phyloP scores from a whole-genome alignment of 2,113 vertebrate genomes.

The Synchiropus splendidus region DNA sequence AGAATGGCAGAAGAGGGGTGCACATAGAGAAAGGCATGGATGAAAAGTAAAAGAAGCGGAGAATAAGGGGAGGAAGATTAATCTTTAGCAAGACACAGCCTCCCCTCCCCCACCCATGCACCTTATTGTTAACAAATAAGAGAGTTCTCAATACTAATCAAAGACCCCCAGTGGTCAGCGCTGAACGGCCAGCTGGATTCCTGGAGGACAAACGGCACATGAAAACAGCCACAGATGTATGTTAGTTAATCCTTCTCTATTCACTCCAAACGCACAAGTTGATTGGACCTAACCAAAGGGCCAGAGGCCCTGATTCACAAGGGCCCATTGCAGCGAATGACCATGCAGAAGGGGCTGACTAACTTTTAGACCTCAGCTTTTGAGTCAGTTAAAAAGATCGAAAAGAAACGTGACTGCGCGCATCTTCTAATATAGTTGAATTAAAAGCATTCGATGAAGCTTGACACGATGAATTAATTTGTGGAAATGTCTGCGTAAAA shows the following conservation, averaged over 20 bases:
- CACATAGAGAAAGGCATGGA: conserved; percentile 49
- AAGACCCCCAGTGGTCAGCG: conserved; percentile 60
- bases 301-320: conserved; percentile 20
- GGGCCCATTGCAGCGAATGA: conserved; percentile 20
- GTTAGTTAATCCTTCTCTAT: conserved; percentile 50
- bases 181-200: conserved; percentile 55
- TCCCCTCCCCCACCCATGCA: conserved; percentile 41
- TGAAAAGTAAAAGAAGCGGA: conserved; percentile 43
- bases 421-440: too few relatives aligned
- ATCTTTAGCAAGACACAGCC: conserved; percentile 57
- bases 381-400: conserved; percentile 7
- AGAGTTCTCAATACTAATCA: conserved; percentile 53
- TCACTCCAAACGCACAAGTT: conserved; percentile 47
- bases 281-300: conserved; percentile 29
- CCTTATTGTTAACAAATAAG: conserved; percentile 66
- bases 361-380: conserved; percentile 15
- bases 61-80: conserved; percentile 67
- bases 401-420: too few relatives aligned
- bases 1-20: too few relatives aligned
- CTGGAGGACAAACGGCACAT: conserved; percentile 41
- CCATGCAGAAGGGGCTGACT: conserved; percentile 14
- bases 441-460: too few relatives aligned
- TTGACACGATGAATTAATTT: too few relatives aligned
- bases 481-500: too few relatives aligned
- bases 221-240: conserved; percentile 62